Evolutionary conservation across 2,797 vertebrate genomes (phyloP), one percentile per base, ranked within the genome.

Genomic region (Avahi laniger): DNA sequence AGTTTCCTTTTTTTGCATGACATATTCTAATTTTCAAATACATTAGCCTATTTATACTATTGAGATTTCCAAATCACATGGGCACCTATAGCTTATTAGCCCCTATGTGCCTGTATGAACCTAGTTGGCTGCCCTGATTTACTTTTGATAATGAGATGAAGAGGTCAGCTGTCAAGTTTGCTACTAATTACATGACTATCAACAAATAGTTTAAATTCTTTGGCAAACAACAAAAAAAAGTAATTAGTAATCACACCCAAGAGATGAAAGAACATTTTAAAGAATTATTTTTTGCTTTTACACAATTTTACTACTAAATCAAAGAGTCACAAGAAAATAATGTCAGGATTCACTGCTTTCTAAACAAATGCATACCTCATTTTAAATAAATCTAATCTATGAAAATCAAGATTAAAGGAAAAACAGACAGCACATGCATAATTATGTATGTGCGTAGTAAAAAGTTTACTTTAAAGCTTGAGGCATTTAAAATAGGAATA

Each of bases 321-420:
- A 89, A 94, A 81, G 15, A 78, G 38, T 75, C 35, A 95, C 18
- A 92, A 80, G 43, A 93, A 81, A 91, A 91, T 80, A 93, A 92
- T 81, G 4, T n/a, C 52, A 93, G 30, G 38, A 94, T 95, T 70
- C 12, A 78, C 0, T 89, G 59, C 26, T 91, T 85, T 89, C 75
- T 67, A 86, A 89, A 73, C n/a, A 76, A 20, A 48, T 38, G 15
- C 38, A 4, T 46, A 92, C 17, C 14, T 88, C 65, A 82, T 90
- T 89, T 93, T 65, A 86, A 97, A 96, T 35, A 82, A 82, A 72
- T 20, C 41, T 95, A 93, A 91, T 63, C 57, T 81, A n/a, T 67
- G 61, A 81, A 92, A 92, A 81, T 46, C 59, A 88, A 85, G 52
- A 28, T 73, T 85, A 89, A 18, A 35, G 38, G 50, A 72, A 93